phyloP scores from a whole-genome alignment of 2,797 vertebrate genomes.

The Calcarius lapponicus region DNA sequence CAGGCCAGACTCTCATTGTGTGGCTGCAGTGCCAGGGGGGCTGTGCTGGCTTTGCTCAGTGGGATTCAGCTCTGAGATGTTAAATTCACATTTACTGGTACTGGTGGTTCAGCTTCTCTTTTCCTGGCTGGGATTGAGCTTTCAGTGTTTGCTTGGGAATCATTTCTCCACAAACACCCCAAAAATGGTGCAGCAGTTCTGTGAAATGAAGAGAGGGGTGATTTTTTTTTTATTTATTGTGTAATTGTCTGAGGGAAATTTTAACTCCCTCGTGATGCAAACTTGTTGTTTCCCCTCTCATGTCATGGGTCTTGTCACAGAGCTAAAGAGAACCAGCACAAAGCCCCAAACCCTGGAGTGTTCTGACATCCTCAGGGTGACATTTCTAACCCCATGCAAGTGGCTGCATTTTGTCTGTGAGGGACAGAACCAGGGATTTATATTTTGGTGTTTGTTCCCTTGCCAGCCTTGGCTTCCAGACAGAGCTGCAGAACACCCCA shows the following conservation, averaged over 20 bases:
- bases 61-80: neutral
- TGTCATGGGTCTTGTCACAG: neutral
- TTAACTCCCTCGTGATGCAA: neutral
- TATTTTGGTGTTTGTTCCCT: neutral
- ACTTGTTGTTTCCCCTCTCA: neutral
- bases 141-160: neutral
- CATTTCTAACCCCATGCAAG: neutral
- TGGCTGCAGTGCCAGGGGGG: neutral
- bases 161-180: neutral
- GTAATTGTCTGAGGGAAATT: neutral
- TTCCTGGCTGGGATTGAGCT: neutral
- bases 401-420: neutral
- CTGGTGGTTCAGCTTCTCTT: neutral
- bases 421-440: neutral
- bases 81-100: neutral
- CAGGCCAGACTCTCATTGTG: neutral
- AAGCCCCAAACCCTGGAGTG: neutral
- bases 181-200: neutral
- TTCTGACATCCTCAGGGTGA: neutral
- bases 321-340: neutral
- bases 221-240: neutral
- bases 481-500: neutral
- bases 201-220: neutral
- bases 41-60: fast-evolving
- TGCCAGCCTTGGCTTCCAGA: neutral